Evolutionary conservation across 2,888 invertebrate genomes (phyloP).

Genomic region (Lycophotia porphyrea): DNA sequence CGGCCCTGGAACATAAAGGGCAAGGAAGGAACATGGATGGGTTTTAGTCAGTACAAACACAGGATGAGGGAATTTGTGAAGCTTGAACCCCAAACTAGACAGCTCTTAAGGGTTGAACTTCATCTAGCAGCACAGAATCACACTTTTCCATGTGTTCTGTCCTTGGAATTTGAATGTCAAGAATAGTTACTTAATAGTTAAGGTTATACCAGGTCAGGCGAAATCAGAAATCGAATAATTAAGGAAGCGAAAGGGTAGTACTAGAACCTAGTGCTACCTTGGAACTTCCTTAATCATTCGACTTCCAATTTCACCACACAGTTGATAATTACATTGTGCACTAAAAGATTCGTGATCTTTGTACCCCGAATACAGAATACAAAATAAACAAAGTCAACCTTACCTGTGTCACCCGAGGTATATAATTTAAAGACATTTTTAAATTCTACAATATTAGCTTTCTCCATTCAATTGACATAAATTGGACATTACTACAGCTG

Average conservation of each 20-base stretch:
- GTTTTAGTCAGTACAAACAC: no score
- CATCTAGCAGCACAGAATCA: neutral
- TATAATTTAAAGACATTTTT: conserved; percentile 82
- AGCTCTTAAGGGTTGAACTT: neutral
- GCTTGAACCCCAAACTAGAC: neutral
- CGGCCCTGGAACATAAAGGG: no score
- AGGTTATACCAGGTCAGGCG: no score
- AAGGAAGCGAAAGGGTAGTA: no score
- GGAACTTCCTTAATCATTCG: neutral
- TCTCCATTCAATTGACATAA: neutral
- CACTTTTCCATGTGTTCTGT: neutral
- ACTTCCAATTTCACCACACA: neutral
- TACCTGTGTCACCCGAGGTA: conserved; percentile 86
- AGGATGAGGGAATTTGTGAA: neutral
- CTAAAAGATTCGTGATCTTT: conserved; percentile 3
- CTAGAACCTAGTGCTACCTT: neutral
- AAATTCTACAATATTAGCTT: conserved; percentile 1
- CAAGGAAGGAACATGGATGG: no score
- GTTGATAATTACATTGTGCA: neutral
- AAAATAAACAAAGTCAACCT: conserved; percentile 6
- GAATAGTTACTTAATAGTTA: no score
- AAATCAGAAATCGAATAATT: no score
- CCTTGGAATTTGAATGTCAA: neutral
- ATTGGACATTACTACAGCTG: conserved; percentile 6
- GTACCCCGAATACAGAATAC: neutral